Conservation (phyloP, 2,888 invertebrate genomes). For the Celastrina argiolus region DNA sequence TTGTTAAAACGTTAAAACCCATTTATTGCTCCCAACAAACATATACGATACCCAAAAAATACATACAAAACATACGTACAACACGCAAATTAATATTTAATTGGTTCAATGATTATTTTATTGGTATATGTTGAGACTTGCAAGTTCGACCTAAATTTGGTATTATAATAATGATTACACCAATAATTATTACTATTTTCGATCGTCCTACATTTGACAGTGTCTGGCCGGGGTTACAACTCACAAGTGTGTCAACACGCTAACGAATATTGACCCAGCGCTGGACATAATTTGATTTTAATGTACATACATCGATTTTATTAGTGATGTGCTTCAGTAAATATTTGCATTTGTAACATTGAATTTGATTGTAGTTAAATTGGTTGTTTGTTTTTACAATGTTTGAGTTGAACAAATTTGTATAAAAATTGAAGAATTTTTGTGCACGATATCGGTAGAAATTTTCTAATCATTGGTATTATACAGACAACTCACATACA, state of each 20-base stretch:
- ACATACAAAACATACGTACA: too few species aligned
- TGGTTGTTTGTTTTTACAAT: neutral
- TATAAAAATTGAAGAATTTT: neutral
- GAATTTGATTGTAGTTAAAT: neutral
- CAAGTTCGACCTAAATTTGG: neutral
- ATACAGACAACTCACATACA: too few species aligned
- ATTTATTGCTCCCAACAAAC: too few species aligned
- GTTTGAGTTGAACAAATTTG: neutral
- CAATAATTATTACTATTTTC: neutral
- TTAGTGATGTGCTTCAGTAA: neutral
- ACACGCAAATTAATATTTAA: too few species aligned
- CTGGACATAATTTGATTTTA: slow-evolving; percentile 17
- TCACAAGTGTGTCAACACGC: neutral
- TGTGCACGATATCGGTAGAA: too few species aligned
- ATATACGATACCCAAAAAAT: too few species aligned
- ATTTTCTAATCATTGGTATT: too few species aligned
- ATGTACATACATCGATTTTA: slow-evolving; percentile 18
- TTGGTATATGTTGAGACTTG: too few species aligned
- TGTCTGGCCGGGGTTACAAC: neutral
- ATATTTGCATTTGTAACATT: neutral
- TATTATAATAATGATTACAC: neutral
- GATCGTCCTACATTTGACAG: too few species aligned
- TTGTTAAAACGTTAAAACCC: too few species aligned
- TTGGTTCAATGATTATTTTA: too few species aligned
- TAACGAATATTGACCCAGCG: slow-evolving; percentile 11